phyloP scores from a whole-genome alignment of 2,113 vertebrate species.

The Ranitomeya imitator region DNA sequence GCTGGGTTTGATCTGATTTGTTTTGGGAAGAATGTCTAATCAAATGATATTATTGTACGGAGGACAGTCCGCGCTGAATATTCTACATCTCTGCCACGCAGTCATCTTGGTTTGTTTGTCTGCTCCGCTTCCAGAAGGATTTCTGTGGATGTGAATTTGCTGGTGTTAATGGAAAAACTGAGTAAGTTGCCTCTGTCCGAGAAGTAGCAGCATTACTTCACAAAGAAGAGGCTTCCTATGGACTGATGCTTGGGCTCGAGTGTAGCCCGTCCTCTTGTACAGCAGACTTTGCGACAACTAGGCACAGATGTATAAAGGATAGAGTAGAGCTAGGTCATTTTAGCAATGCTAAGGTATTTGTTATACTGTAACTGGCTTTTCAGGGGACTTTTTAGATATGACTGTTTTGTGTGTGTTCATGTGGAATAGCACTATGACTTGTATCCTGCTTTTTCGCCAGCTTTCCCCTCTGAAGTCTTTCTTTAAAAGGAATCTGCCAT shows the following conservation, averaged over 20 bases:
- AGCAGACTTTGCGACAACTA: neutral
- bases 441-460: too few species aligned
- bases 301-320: neutral
- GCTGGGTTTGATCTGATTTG: constrained; percentile 38
- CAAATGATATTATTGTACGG: constrained; percentile 15
- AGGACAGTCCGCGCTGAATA: neutral
- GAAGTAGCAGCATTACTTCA: neutral
- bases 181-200: neutral
- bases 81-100: constrained; percentile 35
- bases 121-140: constrained; percentile 4
- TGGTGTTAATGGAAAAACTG: constrained; percentile 23
- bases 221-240: neutral
- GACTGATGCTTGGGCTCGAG: neutral
- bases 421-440: too few species aligned
- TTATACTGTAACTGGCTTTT: too few species aligned
- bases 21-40: constrained; percentile 46
- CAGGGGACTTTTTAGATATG: too few species aligned
- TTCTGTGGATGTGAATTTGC: neutral
- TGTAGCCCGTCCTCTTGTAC: neutral
- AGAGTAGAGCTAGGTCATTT: too few species aligned
- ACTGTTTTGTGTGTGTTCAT: too few species aligned
- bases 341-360: too few species aligned
- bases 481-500: too few species aligned
- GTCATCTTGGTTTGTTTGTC: neutral
- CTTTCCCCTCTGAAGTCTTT: too few species aligned